These are phyloP conservation scores for Littorina saxatilis DNA, from an alignment of 1,140 invertebrate genomes.

Conservation along the genomic window DNA sequence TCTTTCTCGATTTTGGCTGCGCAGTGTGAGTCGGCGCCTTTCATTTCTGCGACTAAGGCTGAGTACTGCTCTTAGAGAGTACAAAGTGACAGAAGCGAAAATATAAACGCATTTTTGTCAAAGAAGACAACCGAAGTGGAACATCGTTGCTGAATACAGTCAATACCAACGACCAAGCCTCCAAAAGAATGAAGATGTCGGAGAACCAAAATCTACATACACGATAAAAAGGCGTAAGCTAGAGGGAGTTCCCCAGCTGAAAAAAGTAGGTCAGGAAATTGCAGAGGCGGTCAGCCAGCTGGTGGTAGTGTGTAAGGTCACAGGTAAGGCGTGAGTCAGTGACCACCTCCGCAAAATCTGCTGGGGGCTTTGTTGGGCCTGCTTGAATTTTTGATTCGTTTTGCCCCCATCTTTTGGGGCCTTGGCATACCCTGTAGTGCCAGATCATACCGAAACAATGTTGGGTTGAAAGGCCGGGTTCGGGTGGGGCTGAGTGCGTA, in stretches of 20 bases:
- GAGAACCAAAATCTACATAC: neutral
- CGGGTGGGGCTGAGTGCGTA: no score
- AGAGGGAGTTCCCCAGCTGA: slow-evolving; percentile 13
- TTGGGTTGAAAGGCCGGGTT: neutral
- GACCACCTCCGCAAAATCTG: neutral
- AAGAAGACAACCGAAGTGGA: no score
- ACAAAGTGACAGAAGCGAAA: no score
- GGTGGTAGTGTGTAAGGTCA: neutral
- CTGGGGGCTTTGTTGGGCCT: neutral
- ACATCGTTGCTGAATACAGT: no score
- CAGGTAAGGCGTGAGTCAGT: neutral
- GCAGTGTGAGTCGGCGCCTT: no score
- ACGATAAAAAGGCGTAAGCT: neutral
- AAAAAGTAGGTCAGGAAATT: neutral
- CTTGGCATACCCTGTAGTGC: neutral
- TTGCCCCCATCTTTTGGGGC: neutral
- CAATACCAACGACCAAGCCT: no score
- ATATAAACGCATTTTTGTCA: no score
- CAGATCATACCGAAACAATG: slow-evolving; percentile 21
- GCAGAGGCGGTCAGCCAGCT: slow-evolving; percentile 1
- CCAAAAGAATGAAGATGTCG: no score
- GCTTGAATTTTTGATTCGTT: no score
- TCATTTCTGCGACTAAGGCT: no score
- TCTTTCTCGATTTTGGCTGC: no score
- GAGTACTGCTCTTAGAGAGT: no score